Conservation (phyloP, 1,140 invertebrate genomes). For the Coenobita brevimanus region DNA sequence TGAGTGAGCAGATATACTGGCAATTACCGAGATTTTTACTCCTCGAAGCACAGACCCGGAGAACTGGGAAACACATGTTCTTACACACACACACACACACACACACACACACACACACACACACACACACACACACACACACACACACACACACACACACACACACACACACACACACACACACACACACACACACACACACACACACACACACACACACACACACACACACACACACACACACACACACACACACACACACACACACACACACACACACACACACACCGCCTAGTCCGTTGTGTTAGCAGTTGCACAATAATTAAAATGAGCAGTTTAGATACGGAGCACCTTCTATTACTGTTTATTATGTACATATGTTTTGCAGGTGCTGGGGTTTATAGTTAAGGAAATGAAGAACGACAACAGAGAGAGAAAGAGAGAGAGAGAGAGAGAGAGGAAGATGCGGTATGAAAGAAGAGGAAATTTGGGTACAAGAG, state of each 20-base stretch:
- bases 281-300: background rate
- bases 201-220: too few relatives aligned
- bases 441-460: background rate
- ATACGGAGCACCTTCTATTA: too few relatives aligned
- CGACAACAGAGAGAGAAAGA: background rate
- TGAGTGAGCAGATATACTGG: too few relatives aligned
- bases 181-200: slow-evolving; percentile 15
- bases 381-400: background rate
- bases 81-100: slow-evolving; percentile 12
- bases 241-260: background rate
- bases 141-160: slow-evolving; percentile 43
- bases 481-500: background rate
- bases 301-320: background rate
- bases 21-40: too few relatives aligned
- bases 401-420: background rate
- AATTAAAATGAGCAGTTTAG: too few relatives aligned
- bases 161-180: slow-evolving; percentile 25
- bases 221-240: background rate
- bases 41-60: too few relatives aligned
- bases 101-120: slow-evolving; percentile 42
- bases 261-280: background rate
- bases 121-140: slow-evolving; percentile 44
- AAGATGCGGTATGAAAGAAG: background rate
- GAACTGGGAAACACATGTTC: background rate
- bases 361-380: too few relatives aligned